phyloP scores from a whole-genome alignment of 2,888 invertebrate genomes.

The Nomada fabriciana region DNA sequence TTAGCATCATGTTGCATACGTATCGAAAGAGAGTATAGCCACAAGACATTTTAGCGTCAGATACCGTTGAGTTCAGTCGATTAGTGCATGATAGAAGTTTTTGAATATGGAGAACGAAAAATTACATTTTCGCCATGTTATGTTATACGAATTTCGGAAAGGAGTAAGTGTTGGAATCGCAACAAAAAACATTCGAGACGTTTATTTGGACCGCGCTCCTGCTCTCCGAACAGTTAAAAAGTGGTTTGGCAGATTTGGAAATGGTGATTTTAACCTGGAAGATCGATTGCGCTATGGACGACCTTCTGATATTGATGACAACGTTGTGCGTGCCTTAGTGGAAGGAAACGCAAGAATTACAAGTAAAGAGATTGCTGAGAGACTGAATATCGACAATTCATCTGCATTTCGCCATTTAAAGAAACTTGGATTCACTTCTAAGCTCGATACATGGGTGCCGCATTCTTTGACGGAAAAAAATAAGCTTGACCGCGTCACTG shows the following conservation, averaged over 20 bases:
- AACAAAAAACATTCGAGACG: slow-evolving; percentile 2
- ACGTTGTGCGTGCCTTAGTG: slow-evolving; percentile 11
- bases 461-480: neutral
- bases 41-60: no score
- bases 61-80: no score
- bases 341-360: neutral
- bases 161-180: neutral
- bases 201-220: slow-evolving; percentile 8
- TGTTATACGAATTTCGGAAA: slow-evolving; percentile 31
- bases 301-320: neutral
- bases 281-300: slow-evolving; percentile 18
- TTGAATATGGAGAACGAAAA: no score
- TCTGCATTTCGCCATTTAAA: neutral
- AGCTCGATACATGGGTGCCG: neutral
- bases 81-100: neutral
- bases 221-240: slow-evolving; percentile 7
- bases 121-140: neutral
- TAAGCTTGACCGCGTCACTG: neutral
- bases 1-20: no score
- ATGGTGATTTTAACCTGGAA: slow-evolving; percentile 9
- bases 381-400: neutral
- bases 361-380: neutral
- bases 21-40: no score
- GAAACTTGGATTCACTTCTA: neutral
- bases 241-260: slow-evolving; percentile 27